These are phyloP conservation scores for Tyto alba DNA, from an alignment of 2,113 vertebrate species.

Conservation along the genomic window DNA sequence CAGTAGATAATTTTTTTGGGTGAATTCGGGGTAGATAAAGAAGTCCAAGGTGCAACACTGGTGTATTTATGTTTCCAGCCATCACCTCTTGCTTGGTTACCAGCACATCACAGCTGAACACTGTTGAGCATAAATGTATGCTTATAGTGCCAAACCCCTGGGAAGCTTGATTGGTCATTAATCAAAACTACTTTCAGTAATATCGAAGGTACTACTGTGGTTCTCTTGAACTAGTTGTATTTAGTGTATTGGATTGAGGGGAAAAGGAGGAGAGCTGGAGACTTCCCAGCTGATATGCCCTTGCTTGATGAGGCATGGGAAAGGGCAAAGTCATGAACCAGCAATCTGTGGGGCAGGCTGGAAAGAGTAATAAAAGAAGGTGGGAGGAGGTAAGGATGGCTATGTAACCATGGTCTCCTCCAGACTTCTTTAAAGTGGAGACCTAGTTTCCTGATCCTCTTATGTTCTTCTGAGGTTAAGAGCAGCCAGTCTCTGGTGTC, in stretches of 20 bases:
- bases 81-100: background rate
- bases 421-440: background rate
- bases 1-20: background rate
- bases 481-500: background rate
- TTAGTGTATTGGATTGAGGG: background rate
- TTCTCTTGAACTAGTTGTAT: background rate
- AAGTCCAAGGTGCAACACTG: background rate
- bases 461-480: background rate
- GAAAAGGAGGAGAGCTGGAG: background rate
- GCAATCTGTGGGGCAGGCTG: background rate
- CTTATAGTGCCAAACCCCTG: background rate
- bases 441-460: background rate
- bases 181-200: background rate
- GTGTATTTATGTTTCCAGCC: background rate
- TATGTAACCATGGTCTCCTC: background rate
- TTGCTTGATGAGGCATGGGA: background rate
- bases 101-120: background rate
- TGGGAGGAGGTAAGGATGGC: background rate
- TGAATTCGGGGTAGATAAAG: background rate
- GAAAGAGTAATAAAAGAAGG: background rate
- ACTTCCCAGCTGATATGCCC: background rate
- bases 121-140: background rate
- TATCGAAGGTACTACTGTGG: background rate
- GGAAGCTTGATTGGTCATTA: background rate
- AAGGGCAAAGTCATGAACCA: background rate